Conservation (phyloP, 2,113 vertebrate genomes). For the Puma concolor region DNA sequence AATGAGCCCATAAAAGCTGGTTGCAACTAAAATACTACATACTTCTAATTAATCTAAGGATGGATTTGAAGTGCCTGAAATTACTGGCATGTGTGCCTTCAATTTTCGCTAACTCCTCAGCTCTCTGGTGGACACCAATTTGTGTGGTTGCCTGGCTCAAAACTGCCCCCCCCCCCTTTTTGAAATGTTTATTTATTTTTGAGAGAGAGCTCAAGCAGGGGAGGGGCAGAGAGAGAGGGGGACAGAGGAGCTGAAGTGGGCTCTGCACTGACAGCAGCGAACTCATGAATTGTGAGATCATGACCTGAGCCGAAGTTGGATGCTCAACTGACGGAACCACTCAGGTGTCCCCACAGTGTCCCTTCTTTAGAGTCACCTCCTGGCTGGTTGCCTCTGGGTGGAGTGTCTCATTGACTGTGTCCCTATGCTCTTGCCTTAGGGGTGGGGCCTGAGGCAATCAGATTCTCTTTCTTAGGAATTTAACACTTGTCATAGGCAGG, state of each 20-base stretch:
- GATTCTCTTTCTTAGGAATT: not conserved
- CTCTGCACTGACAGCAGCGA: too few relatives aligned
- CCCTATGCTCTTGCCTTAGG: not conserved
- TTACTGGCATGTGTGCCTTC: not conserved
- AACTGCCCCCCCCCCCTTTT: not conserved
- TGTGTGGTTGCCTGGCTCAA: not conserved
- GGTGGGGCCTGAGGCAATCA: not conserved
- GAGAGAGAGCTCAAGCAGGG: too few relatives aligned
- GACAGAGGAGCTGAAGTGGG: too few relatives aligned
- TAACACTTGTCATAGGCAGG: not conserved
- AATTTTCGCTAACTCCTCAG: not conserved
- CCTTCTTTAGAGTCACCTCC: not conserved
- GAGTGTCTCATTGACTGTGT: not conserved
- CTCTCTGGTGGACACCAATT: not conserved
- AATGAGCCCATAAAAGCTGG: not conserved
- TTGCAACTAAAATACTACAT: not conserved
- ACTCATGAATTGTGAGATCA: too few relatives aligned
- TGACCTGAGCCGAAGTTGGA: too few relatives aligned
- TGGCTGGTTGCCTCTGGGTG: not conserved
- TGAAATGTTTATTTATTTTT: too few relatives aligned
- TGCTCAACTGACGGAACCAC: too few relatives aligned
- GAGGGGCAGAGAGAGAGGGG: too few relatives aligned
- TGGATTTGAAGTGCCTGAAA: not conserved
- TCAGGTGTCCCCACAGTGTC: not conserved
- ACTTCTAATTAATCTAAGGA: slow-evolving; percentile 61